Percentiles rank a stretch among this genome's conserved stretches.
Evolutionary conservation across 2,113 vertebrate species (phyloP).

Genomic region (Ranitomeya imitator): DNA sequence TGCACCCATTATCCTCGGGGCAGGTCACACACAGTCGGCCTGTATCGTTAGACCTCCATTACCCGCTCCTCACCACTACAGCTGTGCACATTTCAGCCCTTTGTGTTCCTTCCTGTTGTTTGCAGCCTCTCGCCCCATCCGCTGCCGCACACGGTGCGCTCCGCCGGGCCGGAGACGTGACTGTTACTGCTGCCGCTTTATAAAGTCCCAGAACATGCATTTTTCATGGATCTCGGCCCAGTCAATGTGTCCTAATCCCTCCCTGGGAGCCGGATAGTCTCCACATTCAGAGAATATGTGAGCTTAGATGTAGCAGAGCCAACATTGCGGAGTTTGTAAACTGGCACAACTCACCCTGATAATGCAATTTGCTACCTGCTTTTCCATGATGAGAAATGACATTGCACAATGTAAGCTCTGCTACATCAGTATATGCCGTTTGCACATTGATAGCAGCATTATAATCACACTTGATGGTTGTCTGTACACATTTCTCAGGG

Average conservation of each 20-base stretch:
- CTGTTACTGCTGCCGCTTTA: background rate
- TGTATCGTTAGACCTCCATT: background rate
- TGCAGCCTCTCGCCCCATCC: background rate
- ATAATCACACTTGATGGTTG: background rate
- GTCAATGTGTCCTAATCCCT: background rate
- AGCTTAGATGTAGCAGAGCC: background rate
- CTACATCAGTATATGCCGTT: background rate
- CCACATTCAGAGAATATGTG: background rate
- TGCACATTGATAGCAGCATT: background rate
- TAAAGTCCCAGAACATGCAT: slow-evolving; percentile 4
- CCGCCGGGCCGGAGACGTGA: too few species aligned
- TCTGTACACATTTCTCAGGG: too few species aligned
- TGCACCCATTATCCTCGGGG: background rate
- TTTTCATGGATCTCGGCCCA: background rate
- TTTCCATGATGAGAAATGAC: background rate
- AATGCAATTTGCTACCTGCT: background rate
- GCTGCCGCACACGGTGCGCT: background rate
- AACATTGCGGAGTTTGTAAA: background rate
- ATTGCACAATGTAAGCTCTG: background rate
- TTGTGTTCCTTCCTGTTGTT: background rate
- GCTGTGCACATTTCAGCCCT: too few species aligned
- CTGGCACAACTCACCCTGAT: background rate
- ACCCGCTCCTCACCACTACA: too few species aligned
- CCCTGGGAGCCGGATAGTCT: background rate
- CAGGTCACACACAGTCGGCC: background rate